phyloP scores from a whole-genome alignment of 2,797 vertebrate genomes.

The Parauchenoglanis punctatus region DNA sequence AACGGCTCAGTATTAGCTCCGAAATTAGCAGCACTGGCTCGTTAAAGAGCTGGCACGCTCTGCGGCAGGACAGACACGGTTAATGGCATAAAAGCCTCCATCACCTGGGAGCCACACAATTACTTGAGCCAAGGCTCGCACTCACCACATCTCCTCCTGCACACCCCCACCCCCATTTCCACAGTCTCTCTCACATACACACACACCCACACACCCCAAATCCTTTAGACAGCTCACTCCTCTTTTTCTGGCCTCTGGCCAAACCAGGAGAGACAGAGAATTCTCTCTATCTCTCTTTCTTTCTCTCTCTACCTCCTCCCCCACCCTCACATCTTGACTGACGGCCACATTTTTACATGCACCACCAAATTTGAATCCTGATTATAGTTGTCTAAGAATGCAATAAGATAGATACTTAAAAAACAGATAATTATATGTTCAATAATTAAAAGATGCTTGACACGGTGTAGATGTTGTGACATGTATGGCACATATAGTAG shows the following conservation, averaged over 20 bases:
- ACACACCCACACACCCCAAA: slow-evolving; percentile 40
- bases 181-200: background rate
- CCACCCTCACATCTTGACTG: slow-evolving; percentile 22
- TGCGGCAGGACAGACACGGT: slow-evolving; percentile 72
- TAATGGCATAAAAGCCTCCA: slow-evolving; percentile 82
- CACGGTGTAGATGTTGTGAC: slow-evolving; percentile 44
- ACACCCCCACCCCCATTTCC: slow-evolving; percentile 29
- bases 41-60: slow-evolving; percentile 89
- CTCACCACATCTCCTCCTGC: slow-evolving; percentile 50
- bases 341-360: slow-evolving; percentile 17
- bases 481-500: slow-evolving; percentile 11
- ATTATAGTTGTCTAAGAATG: slow-evolving; percentile 12
- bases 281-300: slow-evolving; percentile 35
- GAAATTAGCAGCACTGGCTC: slow-evolving; percentile 95
- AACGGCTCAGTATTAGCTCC: slow-evolving; percentile 95
- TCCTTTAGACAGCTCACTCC: slow-evolving; percentile 61
- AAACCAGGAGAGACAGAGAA: slow-evolving; percentile 63
- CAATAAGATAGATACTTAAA: background rate
- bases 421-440: slow-evolving; percentile 44
- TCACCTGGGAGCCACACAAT: slow-evolving; percentile 75
- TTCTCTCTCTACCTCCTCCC: background rate
- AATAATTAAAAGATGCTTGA: slow-evolving; percentile 37
- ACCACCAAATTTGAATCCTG: slow-evolving; percentile 29
- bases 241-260: slow-evolving; percentile 63
- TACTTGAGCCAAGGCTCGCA: slow-evolving; percentile 70